phyloP scores from a whole-genome alignment of 2,888 invertebrate genomes.

The Masnerella sp. region DNA sequence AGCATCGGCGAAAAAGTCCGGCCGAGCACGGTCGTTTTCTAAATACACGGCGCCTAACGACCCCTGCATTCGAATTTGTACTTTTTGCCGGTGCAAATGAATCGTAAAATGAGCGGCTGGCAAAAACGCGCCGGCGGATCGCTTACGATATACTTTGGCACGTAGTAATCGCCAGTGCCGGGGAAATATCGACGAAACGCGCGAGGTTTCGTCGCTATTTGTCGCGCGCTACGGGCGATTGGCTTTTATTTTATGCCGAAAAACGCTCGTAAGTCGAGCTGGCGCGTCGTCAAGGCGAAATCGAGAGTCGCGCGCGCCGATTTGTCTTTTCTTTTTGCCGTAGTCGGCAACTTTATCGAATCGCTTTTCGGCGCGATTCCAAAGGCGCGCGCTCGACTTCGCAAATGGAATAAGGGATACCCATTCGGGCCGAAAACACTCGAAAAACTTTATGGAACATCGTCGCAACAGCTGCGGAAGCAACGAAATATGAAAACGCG shows the following conservation, averaged over 20 bases:
- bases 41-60: too few species aligned
- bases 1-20: too few species aligned
- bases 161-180: slow-evolving; percentile 43
- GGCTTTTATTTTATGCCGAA: slow-evolving; percentile 59
- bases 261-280: slow-evolving; percentile 56
- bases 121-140: slow-evolving; percentile 25
- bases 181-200: slow-evolving; percentile 51
- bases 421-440: slow-evolving; percentile 36
- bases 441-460: slow-evolving; percentile 66
- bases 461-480: slow-evolving; percentile 66
- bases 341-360: slow-evolving; percentile 60
- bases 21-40: too few species aligned
- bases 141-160: slow-evolving; percentile 49
- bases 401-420: slow-evolving; percentile 59
- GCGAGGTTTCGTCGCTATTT: slow-evolving; percentile 57
- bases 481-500: slow-evolving; percentile 49
- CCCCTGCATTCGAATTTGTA: too few species aligned
- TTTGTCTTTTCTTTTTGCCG: slow-evolving; percentile 57
- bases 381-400: slow-evolving; percentile 57
- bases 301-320: slow-evolving; percentile 56
- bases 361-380: slow-evolving; percentile 46
- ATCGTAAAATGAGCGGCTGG: slow-evolving; percentile 38
- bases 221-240: slow-evolving; percentile 55
- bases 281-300: slow-evolving; percentile 53
- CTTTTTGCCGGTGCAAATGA: slow-evolving; percentile 36